phyloP scores from a whole-genome alignment of 2,888 invertebrate species.

The Drosophila prostipennis region DNA sequence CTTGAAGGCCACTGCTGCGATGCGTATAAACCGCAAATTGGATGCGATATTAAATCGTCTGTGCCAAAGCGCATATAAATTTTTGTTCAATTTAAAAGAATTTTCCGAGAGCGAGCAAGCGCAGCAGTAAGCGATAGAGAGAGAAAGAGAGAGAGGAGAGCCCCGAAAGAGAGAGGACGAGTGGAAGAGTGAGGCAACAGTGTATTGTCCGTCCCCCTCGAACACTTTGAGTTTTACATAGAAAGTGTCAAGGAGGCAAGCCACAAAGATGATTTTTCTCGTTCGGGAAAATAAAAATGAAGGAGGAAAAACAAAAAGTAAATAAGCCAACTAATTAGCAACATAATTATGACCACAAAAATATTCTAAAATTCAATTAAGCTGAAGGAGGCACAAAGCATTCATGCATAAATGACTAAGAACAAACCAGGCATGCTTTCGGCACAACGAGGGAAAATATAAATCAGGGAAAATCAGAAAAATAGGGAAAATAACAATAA shows the following conservation, averaged over 20 bases:
- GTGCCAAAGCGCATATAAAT: slow-evolving; percentile 83
- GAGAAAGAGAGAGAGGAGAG: background rate
- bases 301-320: background rate
- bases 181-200: slow-evolving; percentile 12
- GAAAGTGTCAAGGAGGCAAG: slow-evolving; percentile 38
- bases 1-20: slow-evolving; percentile 56
- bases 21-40: slow-evolving; percentile 84
- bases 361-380: slow-evolving; percentile 59
- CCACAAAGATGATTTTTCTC: slow-evolving; percentile 12
- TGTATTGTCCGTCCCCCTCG: slow-evolving; percentile 13
- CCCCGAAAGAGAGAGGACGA: background rate
- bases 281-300: background rate
- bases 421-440: slow-evolving; percentile 74
- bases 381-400: slow-evolving; percentile 59
- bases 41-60: slow-evolving; percentile 84
- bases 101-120: slow-evolving; percentile 45
- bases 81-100: slow-evolving; percentile 82
- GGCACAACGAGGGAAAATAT: slow-evolving; percentile 14
- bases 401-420: slow-evolving; percentile 81
- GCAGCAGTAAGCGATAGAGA: slow-evolving; percentile 8
- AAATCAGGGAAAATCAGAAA: slow-evolving; percentile 14
- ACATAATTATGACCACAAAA: slow-evolving; percentile 42
- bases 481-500: slow-evolving; percentile 16
- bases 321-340: slow-evolving; percentile 60
- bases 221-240: slow-evolving; percentile 38